A percentile compares a stretch with the other conserved stretches of the same genome.
Conservation (phyloP, 2,113 vertebrate species). For the Pachyramphus minor region DNA sequence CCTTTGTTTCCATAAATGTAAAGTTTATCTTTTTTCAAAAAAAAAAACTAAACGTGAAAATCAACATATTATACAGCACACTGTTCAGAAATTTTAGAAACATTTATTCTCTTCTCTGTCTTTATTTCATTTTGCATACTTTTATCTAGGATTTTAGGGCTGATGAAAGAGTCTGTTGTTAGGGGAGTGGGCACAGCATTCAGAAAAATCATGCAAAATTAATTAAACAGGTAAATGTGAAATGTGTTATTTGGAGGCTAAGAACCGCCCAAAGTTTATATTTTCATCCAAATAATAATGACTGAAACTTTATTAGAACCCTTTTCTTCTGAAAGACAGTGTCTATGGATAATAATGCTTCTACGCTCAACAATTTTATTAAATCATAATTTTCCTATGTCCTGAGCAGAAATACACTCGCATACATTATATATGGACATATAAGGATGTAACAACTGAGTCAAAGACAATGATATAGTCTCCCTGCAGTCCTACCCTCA, state of each 20-base stretch:
- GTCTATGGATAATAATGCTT: not conserved
- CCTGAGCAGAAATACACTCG: not conserved
- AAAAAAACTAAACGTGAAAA: not conserved
- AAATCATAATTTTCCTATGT: not conserved
- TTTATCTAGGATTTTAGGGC: not conserved
- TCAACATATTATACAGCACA: not conserved
- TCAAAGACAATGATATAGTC: not conserved
- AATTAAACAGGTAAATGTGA: not conserved
- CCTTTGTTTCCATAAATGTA: not conserved
- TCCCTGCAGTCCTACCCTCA: not conserved
- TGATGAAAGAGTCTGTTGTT: not conserved
- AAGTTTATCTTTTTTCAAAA: not conserved
- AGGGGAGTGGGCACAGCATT: rapidly evolving
- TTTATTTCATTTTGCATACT: not conserved
- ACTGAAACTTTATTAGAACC: not conserved
- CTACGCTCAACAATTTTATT: not conserved
- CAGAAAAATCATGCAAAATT: not conserved
- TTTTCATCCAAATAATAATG: not conserved
- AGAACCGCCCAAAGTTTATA: not conserved
- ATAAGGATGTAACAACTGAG: not conserved
- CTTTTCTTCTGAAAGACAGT: not conserved
- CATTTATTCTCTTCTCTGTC: not conserved
- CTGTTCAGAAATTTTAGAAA: not conserved
- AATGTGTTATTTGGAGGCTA: not conserved
- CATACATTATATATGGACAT: not conserved